phyloP scores from a whole-genome alignment of 2,113 vertebrate species.

The Rutilus rutilus region DNA sequence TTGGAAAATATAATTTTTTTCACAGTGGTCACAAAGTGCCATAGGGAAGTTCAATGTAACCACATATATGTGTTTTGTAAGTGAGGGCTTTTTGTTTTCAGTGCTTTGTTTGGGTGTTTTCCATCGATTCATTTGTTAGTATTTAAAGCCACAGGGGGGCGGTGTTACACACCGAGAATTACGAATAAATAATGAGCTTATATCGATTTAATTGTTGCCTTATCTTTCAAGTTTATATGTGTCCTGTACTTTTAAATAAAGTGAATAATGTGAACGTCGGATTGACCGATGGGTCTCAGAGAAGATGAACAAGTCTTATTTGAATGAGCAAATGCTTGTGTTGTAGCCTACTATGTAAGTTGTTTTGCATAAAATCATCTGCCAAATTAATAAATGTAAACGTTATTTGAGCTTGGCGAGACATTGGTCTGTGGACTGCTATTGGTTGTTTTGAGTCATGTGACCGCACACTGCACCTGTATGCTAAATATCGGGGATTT shows the following conservation, averaged over 20 bases:
- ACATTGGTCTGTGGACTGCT: not conserved
- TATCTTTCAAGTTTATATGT: conserved; percentile 6
- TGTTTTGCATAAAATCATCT: conserved; percentile 10
- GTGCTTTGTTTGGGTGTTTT: conserved; percentile 36
- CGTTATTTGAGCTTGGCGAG: conserved; percentile 8
- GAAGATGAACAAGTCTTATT: not conserved
- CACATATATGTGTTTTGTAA: conserved; percentile 75
- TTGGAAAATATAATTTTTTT: conserved; percentile 42
- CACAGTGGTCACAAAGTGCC: conserved; percentile 76
- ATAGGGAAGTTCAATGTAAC: conserved; percentile 73
- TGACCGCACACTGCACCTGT: not conserved
- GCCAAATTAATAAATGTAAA: conserved; percentile 12
- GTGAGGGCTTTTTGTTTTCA: conserved; percentile 65
- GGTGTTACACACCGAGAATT: not conserved
- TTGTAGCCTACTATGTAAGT: not conserved
- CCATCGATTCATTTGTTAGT: not conserved
- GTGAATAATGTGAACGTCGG: not conserved
- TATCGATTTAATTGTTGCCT: conserved; percentile 20
- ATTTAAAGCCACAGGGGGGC: conserved; percentile 36
- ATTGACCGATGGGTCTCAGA: not conserved
- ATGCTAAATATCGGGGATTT: not conserved
- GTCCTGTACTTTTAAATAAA: conserved; percentile 3
- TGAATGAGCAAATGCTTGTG: not conserved
- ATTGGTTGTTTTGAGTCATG: not conserved
- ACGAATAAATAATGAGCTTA: not conserved